Evolutionary conservation across 2,113 vertebrate species (phyloP), one percentile per base, ranked within the genome.

Genomic region (Cephalopholis sonnerati): DNA sequence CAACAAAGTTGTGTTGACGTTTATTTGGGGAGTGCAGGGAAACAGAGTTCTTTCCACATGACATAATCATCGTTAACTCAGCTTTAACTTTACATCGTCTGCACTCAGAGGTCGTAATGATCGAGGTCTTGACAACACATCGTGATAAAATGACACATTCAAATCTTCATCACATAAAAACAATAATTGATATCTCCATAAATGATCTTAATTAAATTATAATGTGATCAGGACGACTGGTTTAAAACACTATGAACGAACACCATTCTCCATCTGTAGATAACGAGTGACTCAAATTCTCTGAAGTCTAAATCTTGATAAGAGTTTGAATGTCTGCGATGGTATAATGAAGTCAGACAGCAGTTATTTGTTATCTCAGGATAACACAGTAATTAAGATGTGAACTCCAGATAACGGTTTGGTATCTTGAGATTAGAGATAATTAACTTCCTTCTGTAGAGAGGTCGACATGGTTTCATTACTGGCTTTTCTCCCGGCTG

Each of bases 351-450:
- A 81, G 74, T 48, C 24, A 5, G 64, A 22, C 13, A 17, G 61
- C 20, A 17, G 50, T 0, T 36, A 1, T 82, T 41, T 63, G 55
- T 85, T 68, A 66, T 72, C 69, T 81, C 25, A 36, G 79, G 61
- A 76, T 44, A 80, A 79, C 59, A 24, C 59, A 0, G 44, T 64
- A 16, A 83, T 92, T 88, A 81, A 81, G 86, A 90, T 70, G 13
- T 77, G 73, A 80, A 62, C 63, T 55, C 6, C 0, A 50, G 82
- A 88, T 82, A 68, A 8, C 46, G 25, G 59, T 8, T 25, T 18
- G 46, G 29, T 59, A 7, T 84, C 58, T 29, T 15, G 24, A 82
- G 80, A 80, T 79, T 59, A 25, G n/a, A 57, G 62, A 41, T 81
- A 27, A 89, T 86, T 85, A 87, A 44, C 62, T 77, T 22, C 48